Conservation (phyloP, 1,140 invertebrate species). For the Lucilia cuprina region DNA sequence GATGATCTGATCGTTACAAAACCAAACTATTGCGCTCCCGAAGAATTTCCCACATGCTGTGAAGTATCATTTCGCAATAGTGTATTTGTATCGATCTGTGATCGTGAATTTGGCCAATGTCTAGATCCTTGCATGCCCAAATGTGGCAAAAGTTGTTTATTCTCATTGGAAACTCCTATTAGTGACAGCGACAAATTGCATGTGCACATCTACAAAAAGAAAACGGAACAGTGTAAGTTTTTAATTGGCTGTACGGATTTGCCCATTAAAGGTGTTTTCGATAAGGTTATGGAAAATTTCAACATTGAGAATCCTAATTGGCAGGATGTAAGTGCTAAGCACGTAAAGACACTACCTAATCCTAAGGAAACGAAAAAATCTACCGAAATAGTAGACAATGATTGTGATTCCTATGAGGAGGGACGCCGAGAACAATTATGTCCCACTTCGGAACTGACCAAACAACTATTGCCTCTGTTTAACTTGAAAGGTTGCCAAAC, state of each 20-base stretch:
- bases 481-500: conserved; percentile 58
- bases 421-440: conserved; percentile 52
- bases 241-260: conserved; percentile 53
- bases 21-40: conserved; percentile 57
- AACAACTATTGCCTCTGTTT: conserved; percentile 54
- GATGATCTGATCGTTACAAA: conserved; percentile 55
- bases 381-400: conserved; percentile 46
- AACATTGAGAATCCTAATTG: conserved; percentile 52
- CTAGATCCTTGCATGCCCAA: conserved; percentile 49
- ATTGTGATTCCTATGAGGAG: conserved; percentile 46
- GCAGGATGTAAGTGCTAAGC: conserved; percentile 41
- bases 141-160: conserved; percentile 57
- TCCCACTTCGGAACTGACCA: conserved; percentile 52
- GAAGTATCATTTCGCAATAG: conserved; percentile 54
- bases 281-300: conserved; percentile 54
- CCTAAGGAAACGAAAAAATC: conserved; percentile 45
- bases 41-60: conserved; percentile 56
- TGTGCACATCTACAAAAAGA: conserved; percentile 59
- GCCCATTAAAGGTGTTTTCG: conserved; percentile 53
- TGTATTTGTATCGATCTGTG: conserved; percentile 53
- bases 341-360: conserved; percentile 44
- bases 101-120: conserved; percentile 53
- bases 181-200: conserved; percentile 53
- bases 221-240: conserved; percentile 57
- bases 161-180: conserved; percentile 51